A percentile compares a stretch with the other conserved stretches of the same genome.
These are phyloP conservation scores for Lasioglossum figueresi DNA, from an alignment of 2,888 invertebrate genomes.

Conservation along the genomic window DNA sequence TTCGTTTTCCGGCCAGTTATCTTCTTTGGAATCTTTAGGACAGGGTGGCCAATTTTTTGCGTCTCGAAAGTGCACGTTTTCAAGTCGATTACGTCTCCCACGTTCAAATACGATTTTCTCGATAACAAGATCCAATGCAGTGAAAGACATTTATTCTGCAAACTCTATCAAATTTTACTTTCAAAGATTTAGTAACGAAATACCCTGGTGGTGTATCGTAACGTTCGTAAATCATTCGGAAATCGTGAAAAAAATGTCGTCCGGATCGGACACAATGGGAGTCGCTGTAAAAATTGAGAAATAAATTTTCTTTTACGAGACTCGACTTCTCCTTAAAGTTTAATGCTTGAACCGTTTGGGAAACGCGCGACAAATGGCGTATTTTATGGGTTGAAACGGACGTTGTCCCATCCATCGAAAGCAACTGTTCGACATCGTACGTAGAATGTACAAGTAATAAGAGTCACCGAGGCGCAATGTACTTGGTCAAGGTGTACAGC, in stretches of 20 bases:
- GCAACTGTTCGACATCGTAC: background rate
- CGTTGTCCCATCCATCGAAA: background rate
- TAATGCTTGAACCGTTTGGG: background rate
- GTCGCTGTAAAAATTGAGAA: background rate
- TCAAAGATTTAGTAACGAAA: background rate
- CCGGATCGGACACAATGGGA: background rate
- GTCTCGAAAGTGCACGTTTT: background rate
- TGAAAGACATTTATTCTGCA: background rate
- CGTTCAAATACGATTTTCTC: background rate
- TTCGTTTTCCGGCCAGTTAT: background rate
- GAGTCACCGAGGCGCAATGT: background rate
- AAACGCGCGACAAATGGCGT: background rate
- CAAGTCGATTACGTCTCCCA: background rate
- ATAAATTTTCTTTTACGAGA: background rate
- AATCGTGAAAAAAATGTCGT: background rate
- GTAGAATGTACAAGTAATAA: background rate
- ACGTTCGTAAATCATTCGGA: background rate
- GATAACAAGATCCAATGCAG: background rate
- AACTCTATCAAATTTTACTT: background rate
- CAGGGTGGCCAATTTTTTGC: too few relatives aligned
- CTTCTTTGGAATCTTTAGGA: background rate
- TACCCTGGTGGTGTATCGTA: background rate
- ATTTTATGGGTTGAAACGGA: background rate
- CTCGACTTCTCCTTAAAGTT: background rate
- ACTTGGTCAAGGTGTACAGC: conserved; percentile 3